Base-by-base conservation (phyloP, 2,888 invertebrate species). In the Falcaria lacertinaria region DNA sequence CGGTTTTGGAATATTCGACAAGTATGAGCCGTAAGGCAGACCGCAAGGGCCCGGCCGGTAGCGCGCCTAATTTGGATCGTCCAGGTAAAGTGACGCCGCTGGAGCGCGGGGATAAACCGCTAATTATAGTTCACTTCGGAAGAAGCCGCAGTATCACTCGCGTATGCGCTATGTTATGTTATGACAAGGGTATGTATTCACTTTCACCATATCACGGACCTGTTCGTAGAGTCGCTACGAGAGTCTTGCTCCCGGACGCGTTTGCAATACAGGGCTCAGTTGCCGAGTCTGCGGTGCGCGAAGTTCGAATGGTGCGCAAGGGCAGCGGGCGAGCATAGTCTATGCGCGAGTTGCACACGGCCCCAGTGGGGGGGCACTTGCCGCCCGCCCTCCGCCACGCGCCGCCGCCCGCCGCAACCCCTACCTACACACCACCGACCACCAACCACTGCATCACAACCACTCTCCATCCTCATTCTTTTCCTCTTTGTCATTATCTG, bases 1-100 rank as follows among this genome's bases (percentile, higher is more conserved):
- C 56, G 54, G 57, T 55, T 65, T 55, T 53, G 56, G 62, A 62
- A 72, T 74, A 73, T 58, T 57, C 64, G 48, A 45, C 46, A 53
- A 59, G 53, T 53, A 63, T 65, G 70, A 70, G 68, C 75, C 69
- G 65, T 67, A 73, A 80, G 83, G 82, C 80, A 77, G 78, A 79
- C 74, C 52, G 69, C 58, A 71, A 70, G 65, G 70, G 69, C 60
- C 69, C 79, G 70, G 80, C 77, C 59, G 67, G 59, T 74, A 79
- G 79, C 87, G 85, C 87, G 74, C 90, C 90, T 90, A 90, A 90
- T 90, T 90, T 90, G 87, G 90, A 77, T 69, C 75, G 81, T 84
- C 75, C 89, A 89, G 89, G 89, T 89, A 88, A 88, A 86, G 83
- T 88, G 87, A 87, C 89, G 69, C 64, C 50, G 72, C 83, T 86